Percentiles rank a stretch among this genome's conserved stretches.
These are phyloP conservation scores for Thymelicus sylvestris DNA, from an alignment of 2,888 invertebrate genomes.

Conservation along the genomic window DNA sequence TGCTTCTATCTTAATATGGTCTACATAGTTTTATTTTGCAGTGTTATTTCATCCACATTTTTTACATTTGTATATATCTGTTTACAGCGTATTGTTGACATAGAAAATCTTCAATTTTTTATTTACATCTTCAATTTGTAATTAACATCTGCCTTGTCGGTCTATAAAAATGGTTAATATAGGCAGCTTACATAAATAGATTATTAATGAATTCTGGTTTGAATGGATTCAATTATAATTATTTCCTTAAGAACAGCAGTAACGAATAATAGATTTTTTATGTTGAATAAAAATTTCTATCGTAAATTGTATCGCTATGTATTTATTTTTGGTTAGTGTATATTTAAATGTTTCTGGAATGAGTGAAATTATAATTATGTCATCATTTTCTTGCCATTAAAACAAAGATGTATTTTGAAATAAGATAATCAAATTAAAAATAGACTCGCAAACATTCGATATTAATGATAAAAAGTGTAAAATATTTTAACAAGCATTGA, in stretches of 20 bases:
- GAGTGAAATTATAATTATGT: neutral
- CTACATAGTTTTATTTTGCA: neutral
- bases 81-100: too few species aligned
- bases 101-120: too few species aligned
- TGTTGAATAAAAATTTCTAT: neutral
- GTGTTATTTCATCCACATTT: neutral
- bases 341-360: neutral
- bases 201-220: neutral
- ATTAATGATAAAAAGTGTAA: neutral
- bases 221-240: neutral
- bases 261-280: neutral
- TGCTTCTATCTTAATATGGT: neutral
- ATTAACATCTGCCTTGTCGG: neutral
- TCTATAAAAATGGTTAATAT: neutral
- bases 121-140: too few species aligned
- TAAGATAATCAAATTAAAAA: neutral
- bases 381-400: neutral
- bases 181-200: constrained; percentile 10
- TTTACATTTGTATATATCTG: neutral
- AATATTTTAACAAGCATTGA: too few species aligned
- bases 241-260: neutral
- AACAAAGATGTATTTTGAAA: constrained; percentile 9
- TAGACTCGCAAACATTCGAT: neutral
- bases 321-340: neutral
- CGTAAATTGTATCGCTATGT: constrained; percentile 2